Base-by-base conservation (phyloP, 1,140 invertebrate species). In the Calosoma granatense region DNA sequence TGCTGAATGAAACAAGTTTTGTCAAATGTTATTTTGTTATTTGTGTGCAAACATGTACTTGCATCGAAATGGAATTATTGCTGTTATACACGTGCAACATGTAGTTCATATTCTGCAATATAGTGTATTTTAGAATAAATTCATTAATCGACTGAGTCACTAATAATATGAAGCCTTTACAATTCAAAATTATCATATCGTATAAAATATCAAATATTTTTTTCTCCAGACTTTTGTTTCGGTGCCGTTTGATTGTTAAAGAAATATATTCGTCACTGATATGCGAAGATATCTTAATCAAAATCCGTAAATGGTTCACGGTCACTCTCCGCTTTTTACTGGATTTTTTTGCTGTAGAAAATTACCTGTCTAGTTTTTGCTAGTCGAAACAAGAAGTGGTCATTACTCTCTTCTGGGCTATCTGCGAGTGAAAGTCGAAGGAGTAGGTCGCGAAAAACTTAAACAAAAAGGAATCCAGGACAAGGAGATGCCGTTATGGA, bases 391-490 rank as follows among this genome's bases (percentile, higher is more conserved):
- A 9, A n/a, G n/a, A 36, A 36, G 26, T 36, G 26, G 26, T 36
- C 26, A 36, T 36, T n/a, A 36, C 26, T 36, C 26, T 36, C n/a
- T 36, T n/a, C 26, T 9, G n/a, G n/a, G 26, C 26, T n/a, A 36
- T 9, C 26, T 36, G 26, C 26, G 47, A 59, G 56, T 36, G 53
- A 54, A 23, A 41, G 54, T 54, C 54, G 53, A 51, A 51, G 36
- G 21, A 21, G 20, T 30, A 56, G 26, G 22, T 30, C 26, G 56
- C 26, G 43, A 22, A 36, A 53, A 36, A 54, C 47, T 53, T 56
- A 59, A 41, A 53, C 30, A 30, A 54, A 58, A 51, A 57, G 47
- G 56, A 47, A 30, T n/a, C 56, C 53, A 47, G 53, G 53, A 57
- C 41, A 41, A 53, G 22, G 30, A 36, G 36, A 58, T 53, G 51